These are phyloP conservation scores for Festucalex cinctus DNA, from an alignment of 2,113 vertebrate species.

Conservation along the genomic window DNA sequence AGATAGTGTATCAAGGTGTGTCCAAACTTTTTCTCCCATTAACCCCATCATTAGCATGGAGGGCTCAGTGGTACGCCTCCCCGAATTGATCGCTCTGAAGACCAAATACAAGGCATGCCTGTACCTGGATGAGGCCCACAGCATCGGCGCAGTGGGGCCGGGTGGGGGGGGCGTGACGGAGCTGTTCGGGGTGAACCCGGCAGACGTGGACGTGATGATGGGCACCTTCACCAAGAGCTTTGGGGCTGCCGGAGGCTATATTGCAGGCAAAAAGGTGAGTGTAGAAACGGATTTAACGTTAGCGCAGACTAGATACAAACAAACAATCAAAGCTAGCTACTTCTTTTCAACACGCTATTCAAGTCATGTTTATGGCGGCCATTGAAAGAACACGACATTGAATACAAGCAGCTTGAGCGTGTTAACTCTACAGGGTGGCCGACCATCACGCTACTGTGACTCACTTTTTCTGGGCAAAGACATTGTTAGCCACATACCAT, in stretches of 20 bases:
- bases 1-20: neutral
- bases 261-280: constrained; percentile 87
- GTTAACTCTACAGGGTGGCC: neutral
- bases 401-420: neutral
- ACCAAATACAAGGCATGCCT: constrained; percentile 94
- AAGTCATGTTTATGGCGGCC: neutral
- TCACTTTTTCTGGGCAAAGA: neutral
- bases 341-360: neutral
- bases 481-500: neutral
- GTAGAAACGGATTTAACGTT: too few relatives aligned
- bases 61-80: constrained; percentile 83
- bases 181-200: constrained; percentile 78
- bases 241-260: constrained; percentile 85
- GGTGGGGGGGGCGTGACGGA: constrained; percentile 84
- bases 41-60: constrained; percentile 81
- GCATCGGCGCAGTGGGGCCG: constrained; percentile 82
- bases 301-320: neutral
- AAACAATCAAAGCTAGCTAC: neutral
- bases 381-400: neutral
- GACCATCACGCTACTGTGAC: neutral
- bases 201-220: constrained; percentile 86
- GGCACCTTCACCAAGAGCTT: constrained; percentile 96
- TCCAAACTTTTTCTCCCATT: neutral
- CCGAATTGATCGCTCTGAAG: constrained; percentile 86
- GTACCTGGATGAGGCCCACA: constrained; percentile 93